phyloP scores from a whole-genome alignment of 2,888 invertebrate genomes.

The Leptura quadrifasciata region DNA sequence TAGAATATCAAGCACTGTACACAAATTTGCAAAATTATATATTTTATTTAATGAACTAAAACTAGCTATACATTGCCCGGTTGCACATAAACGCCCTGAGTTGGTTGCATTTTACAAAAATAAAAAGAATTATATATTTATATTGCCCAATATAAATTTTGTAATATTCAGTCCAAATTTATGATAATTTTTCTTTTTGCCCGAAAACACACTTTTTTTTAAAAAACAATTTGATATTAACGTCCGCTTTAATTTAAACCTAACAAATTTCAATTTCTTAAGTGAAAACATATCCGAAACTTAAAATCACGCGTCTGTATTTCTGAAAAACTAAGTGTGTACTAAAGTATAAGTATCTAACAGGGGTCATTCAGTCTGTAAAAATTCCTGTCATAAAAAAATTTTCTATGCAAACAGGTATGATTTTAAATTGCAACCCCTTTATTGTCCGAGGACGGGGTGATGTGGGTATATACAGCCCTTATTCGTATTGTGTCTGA shows the following conservation, averaged over 20 bases:
- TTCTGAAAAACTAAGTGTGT: conserved; percentile 62
- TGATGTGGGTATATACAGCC: conserved; percentile 47
- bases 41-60: conserved; percentile 32
- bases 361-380: conserved; percentile 70
- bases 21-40: conserved; percentile 9
- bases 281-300: conserved; percentile 59
- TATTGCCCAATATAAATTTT: conserved; percentile 51
- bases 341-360: conserved; percentile 59
- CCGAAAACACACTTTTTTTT: conserved; percentile 58
- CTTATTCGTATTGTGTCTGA: conserved; percentile 50
- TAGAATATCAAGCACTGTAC: conserved; percentile 15
- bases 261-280: conserved; percentile 45
- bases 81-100: conserved; percentile 73
- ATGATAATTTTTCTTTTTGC: conserved; percentile 49
- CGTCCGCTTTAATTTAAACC: conserved; percentile 25
- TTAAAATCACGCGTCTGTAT: conserved; percentile 60
- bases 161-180: conserved; percentile 44
- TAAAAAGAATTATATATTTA: conserved; percentile 33
- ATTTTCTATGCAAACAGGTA: conserved; percentile 70
- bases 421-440: conserved; percentile 63
- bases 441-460: conserved; percentile 53
- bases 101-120: conserved; percentile 65
- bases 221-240: conserved; percentile 19
- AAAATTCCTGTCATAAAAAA: conserved; percentile 68
- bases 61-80: conserved; percentile 65